Evolutionary conservation across 2,113 vertebrate genomes (phyloP).

Genomic region (Phyllostomus hastatus): DNA sequence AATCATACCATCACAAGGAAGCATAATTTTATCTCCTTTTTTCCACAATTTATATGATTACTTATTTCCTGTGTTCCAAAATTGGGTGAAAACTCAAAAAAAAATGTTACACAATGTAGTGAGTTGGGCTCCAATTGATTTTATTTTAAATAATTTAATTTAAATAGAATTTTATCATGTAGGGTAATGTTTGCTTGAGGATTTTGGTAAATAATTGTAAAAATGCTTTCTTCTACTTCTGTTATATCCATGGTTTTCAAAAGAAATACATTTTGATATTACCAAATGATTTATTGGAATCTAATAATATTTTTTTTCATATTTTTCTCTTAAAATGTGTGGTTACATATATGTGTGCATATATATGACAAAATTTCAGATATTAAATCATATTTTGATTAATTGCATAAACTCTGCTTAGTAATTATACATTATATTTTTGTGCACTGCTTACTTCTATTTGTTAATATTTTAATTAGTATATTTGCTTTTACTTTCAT

Average conservation of each 20-base stretch:
- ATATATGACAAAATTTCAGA: neutral
- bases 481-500: neutral
- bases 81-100: neutral
- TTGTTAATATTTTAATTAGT: neutral
- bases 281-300: neutral
- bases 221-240: neutral
- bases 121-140: neutral
- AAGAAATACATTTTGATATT: neutral
- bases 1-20: neutral
- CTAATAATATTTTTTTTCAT: neutral
- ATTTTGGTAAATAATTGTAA: neutral
- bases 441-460: neutral
- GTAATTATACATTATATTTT: neutral
- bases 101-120: neutral
- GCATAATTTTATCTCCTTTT: neutral
- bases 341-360: too few species aligned
- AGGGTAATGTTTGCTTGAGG: neutral
- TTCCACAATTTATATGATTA: neutral
- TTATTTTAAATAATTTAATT: neutral
- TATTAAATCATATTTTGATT: neutral
- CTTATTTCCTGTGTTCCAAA: neutral
- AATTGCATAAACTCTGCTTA: neutral
- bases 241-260: neutral
- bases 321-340: neutral
- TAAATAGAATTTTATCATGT: neutral